Evolutionary conservation across 2,797 vertebrate genomes (phyloP).

Genomic region (Falco berigora): DNA sequence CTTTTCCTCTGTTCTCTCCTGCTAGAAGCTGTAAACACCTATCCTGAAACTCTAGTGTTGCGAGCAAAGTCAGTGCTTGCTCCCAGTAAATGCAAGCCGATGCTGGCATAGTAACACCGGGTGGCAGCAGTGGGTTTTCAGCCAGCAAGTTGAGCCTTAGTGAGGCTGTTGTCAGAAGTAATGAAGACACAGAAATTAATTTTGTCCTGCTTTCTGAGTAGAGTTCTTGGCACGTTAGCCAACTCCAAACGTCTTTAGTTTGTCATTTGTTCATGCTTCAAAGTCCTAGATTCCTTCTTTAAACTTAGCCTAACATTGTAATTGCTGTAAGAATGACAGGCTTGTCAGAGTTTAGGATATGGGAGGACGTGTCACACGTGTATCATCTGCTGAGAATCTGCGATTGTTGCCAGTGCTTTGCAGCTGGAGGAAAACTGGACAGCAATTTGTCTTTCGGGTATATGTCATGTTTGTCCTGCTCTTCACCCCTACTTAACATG

Average conservation of each 20-base stretch:
- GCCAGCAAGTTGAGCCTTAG: neutral
- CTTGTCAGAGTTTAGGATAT: neutral
- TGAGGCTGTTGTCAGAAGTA: constrained; percentile 28
- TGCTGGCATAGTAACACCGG: constrained; percentile 59
- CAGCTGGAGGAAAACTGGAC: neutral
- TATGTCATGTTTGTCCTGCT: neutral
- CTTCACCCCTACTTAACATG: neutral
- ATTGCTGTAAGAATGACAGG: neutral
- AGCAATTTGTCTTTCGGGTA: neutral
- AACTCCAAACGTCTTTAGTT: neutral
- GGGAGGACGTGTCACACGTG: neutral
- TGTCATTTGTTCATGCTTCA: constrained; percentile 12
- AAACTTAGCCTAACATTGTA: neutral
- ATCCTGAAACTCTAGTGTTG: fast-evolving
- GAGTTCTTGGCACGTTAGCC: neutral
- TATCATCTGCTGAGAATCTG: neutral
- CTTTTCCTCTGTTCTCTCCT: neutral
- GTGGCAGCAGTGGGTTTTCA: constrained; percentile 77
- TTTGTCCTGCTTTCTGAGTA: neutral
- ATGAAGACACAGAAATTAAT: constrained; percentile 21
- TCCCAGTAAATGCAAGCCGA: neutral
- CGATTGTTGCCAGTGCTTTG: neutral
- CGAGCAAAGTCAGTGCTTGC: neutral
- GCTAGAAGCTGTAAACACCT: neutral
- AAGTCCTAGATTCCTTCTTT: neutral